These are phyloP conservation scores for Piaya cayana DNA, from an alignment of 2,113 vertebrate species.

Conservation along the genomic window DNA sequence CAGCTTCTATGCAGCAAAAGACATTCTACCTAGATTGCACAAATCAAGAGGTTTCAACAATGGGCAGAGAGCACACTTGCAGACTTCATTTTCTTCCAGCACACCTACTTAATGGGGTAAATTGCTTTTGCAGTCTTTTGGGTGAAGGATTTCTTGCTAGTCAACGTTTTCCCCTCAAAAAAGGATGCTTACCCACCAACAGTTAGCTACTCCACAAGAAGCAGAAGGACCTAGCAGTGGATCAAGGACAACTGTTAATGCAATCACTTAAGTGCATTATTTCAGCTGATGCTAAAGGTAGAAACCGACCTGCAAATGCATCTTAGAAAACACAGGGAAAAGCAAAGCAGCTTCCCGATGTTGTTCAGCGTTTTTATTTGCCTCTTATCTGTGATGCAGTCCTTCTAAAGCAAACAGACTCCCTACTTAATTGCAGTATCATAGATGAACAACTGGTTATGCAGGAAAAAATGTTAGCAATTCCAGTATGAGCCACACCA, in stretches of 20 bases:
- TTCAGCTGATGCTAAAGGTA: conserved; percentile 23
- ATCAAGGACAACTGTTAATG: neutral
- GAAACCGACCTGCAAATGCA: neutral
- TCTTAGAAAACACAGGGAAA: neutral
- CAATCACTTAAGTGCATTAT: conserved; percentile 5
- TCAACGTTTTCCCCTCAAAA: neutral
- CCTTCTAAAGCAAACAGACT: neutral
- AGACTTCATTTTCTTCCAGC: neutral
- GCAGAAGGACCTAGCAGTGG: neutral
- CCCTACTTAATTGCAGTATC: neutral
- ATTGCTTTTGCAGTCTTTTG: neutral
- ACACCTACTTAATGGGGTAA: neutral
- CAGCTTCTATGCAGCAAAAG: neutral
- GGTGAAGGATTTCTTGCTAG: neutral
- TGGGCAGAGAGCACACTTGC: neutral
- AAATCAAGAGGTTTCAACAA: neutral
- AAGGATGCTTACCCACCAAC: neutral
- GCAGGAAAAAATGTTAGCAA: neutral
- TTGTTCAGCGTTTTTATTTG: neutral
- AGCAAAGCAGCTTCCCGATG: neutral
- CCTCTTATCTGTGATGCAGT: neutral
- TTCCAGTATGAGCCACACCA: neutral
- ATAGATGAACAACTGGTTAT: neutral
- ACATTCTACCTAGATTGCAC: neutral
- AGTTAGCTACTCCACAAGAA: neutral